phyloP scores from a whole-genome alignment of 2,113 vertebrate species.

The Columba livia region DNA sequence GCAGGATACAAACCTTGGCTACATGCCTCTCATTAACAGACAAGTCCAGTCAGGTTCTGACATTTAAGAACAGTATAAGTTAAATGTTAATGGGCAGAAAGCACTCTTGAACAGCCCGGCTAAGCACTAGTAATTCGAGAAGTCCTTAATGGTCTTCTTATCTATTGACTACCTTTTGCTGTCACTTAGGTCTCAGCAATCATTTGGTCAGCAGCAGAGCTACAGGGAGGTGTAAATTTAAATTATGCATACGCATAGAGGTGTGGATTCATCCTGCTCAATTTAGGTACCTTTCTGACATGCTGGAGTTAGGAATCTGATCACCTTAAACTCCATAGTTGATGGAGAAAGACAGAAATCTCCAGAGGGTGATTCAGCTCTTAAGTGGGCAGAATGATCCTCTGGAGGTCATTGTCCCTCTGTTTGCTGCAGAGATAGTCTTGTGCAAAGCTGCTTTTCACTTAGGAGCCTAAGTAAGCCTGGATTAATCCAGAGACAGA shows the following conservation, averaged over 20 bases:
- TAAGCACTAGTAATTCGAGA: background rate
- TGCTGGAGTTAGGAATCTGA: background rate
- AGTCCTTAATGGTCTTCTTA: constrained; percentile 41
- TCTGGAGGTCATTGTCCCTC: background rate
- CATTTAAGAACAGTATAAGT: constrained; percentile 3
- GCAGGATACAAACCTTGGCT: background rate
- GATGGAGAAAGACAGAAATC: background rate
- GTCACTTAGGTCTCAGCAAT: constrained; percentile 20
- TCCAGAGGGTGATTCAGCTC: background rate
- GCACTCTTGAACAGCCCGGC: background rate
- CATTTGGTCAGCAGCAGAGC: background rate
- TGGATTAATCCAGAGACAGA: background rate
- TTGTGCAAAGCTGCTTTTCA: background rate
- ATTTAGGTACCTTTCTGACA: background rate
- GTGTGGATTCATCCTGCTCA: background rate
- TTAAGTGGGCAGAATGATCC: background rate
- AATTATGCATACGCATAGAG: constrained; percentile 19
- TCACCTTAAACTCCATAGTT: background rate
- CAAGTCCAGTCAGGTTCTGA: background rate
- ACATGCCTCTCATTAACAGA: background rate
- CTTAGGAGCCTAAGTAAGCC: background rate
- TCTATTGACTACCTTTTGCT: constrained; percentile 37
- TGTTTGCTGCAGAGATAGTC: background rate
- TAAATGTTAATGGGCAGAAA: background rate
- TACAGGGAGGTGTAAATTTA: background rate